Evolutionary conservation across 37 sponge, comb jelly and placozoan genomes (phyloP), one percentile per base, ranked within the genome.

Genomic region (Corticium candelabrum): DNA sequence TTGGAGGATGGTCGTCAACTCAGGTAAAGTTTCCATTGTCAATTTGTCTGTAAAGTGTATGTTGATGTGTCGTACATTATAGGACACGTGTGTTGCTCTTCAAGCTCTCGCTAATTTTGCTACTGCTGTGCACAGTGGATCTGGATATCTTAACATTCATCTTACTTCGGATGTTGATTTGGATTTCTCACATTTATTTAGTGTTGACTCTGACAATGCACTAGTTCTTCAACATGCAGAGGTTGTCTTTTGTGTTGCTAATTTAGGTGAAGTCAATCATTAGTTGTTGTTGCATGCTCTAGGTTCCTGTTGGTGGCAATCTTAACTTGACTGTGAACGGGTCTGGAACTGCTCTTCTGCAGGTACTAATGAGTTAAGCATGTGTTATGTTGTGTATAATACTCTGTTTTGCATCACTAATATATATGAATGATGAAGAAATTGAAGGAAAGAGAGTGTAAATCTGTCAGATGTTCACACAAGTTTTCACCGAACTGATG

Each of bases 21-120:
- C 77, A 76, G 77, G 77, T 27, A 72, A 29, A 27, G 29, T 72
- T 21, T 72, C n/a, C n/a, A n/a, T n/a, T n/a, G n/a, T n/a, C n/a
- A n/a, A n/a, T n/a, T n/a, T n/a, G n/a, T n/a, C n/a, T n/a, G n/a
- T n/a, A n/a, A n/a, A n/a, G n/a, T n/a, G 15, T 50, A 11, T 50
- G 62, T 27, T 50, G 11, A 21, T 50, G 62, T 50, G 15, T 21
- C 21, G 11, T 50, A n/a, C n/a, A 50, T 50, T 21, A 27, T 21
- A 50, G 62, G 62, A 50, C 21, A 50, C 62, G 11, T 11, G 11
- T 21, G 21, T 50, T 50, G 62, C 62, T 11, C 62, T 50, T 50
- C 62, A 50, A 21, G 62, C 62, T 27, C 11, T 50, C 15, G 11
- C 62, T 21, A 27, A 11, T 11, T 50, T 50, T 50, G n/a, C n/a